Percentiles rank a stretch among this genome's conserved stretches.
Conservation (phyloP, 2,113 vertebrate species). For the Gasterosteus aculeatus region DNA sequence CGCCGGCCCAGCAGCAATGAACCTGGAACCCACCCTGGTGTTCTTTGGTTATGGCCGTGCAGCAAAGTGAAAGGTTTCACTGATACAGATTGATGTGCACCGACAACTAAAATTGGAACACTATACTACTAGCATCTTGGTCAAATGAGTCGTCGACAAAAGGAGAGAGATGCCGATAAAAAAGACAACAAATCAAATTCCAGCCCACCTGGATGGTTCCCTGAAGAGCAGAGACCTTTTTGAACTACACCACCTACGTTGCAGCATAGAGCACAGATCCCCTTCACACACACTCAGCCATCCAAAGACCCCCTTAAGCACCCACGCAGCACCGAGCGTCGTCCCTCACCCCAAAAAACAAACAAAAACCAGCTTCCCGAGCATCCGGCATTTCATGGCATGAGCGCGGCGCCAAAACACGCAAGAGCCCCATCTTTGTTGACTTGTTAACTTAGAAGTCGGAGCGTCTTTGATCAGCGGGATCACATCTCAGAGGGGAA, state of each 20-base stretch:
- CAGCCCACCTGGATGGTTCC: not conserved
- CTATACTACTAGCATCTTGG: not conserved
- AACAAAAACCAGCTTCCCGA: constrained; percentile 24
- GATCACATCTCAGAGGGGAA: constrained; percentile 69
- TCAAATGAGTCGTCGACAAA: not conserved
- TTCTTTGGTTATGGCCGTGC: not conserved
- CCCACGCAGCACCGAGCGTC: constrained; percentile 1
- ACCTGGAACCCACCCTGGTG: not conserved
- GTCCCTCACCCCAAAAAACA: constrained; percentile 1
- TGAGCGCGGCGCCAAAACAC: constrained; percentile 6
- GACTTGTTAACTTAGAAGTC: constrained; percentile 68
- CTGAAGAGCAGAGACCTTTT: constrained; percentile 21
- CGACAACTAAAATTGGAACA: not conserved
- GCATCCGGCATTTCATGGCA: not conserved
- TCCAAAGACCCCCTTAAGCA: constrained; percentile 24
- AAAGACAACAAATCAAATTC: not conserved
- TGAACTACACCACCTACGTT: constrained; percentile 22
- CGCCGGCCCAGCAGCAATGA: not conserved
- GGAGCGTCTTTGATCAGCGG: constrained; percentile 76
- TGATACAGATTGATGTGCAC: not conserved
- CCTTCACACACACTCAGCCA: not conserved
- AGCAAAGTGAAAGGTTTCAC: not conserved
- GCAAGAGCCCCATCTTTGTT: constrained; percentile 56
- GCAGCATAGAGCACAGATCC: not conserved
- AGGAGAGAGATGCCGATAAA: not conserved